These are phyloP conservation scores for Solenopsis fugax DNA, from an alignment of 1,140 invertebrate species.

Conservation along the genomic window DNA sequence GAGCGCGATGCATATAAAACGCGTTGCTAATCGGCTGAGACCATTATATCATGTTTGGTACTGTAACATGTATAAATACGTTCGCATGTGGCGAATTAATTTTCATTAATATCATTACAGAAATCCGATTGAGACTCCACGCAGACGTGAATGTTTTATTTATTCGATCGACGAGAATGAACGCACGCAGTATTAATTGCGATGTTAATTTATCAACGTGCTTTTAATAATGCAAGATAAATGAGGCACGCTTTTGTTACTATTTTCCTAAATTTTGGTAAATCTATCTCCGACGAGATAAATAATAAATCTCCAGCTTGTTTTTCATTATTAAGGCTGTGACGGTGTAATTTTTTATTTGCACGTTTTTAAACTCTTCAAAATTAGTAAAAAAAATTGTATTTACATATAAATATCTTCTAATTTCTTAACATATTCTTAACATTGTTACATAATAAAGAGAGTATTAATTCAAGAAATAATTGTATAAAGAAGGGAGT, in stretches of 20 bases:
- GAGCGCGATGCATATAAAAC: constrained; percentile 29
- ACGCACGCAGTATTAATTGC: background rate
- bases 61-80: background rate
- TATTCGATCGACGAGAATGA: background rate
- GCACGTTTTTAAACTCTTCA: background rate
- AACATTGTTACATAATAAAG: background rate
- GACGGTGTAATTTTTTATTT: background rate
- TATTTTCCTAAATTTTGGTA: background rate
- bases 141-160: constrained; percentile 14
- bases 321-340: background rate
- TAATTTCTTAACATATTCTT: background rate
- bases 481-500: background rate
- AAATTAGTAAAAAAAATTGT: background rate
- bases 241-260: background rate
- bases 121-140: constrained; percentile 10
- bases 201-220: background rate
- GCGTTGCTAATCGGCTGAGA: constrained; percentile 18
- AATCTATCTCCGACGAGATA: background rate
- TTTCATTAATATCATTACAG: constrained; percentile 23
- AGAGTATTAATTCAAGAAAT: constrained; percentile 5
- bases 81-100: constrained; percentile 22
- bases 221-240: background rate
- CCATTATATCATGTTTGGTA: background rate
- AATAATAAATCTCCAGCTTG: background rate
- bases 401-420: background rate